Conservation (phyloP, 1,140 invertebrate species). For the Trachymyrmex septentrionalis region DNA sequence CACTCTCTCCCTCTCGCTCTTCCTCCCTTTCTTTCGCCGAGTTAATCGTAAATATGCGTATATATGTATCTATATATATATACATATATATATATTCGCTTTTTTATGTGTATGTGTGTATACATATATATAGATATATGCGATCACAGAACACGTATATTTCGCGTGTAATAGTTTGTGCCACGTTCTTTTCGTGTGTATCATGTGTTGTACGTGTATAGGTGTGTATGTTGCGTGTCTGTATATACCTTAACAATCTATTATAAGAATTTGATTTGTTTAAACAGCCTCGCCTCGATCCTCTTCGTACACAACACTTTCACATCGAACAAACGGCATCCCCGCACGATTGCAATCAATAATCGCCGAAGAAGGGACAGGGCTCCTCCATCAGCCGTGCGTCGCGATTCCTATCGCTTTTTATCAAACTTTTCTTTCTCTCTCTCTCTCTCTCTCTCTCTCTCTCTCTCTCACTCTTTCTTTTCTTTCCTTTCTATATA, state of each 20-base stretch:
- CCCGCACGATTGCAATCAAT: slow-evolving; percentile 53
- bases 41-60: slow-evolving; percentile 68
- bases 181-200: slow-evolving; percentile 52
- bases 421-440: background rate
- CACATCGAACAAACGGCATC: slow-evolving; percentile 20
- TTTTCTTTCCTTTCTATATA: background rate
- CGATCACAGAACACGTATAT: slow-evolving; percentile 85
- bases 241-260: slow-evolving; percentile 75
- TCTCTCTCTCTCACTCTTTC: background rate
- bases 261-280: slow-evolving; percentile 83
- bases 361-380: slow-evolving; percentile 61
- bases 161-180: slow-evolving; percentile 81
- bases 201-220: background rate
- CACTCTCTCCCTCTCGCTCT: slow-evolving; percentile 28
- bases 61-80: slow-evolving; percentile 58
- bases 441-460: background rate
- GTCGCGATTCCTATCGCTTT: slow-evolving; percentile 10
- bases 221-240: slow-evolving; percentile 6
- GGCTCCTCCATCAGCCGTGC: slow-evolving; percentile 11
- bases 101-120: slow-evolving; percentile 63
- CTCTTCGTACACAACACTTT: slow-evolving; percentile 27
- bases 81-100: slow-evolving; percentile 51
- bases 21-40: slow-evolving; percentile 30
- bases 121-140: slow-evolving; percentile 80
- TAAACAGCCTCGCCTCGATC: slow-evolving; percentile 80